Evolutionary conservation across 2,888 invertebrate species (phyloP), one percentile per base, ranked within the genome.

Genomic region (Coelopa pilipes): DNA sequence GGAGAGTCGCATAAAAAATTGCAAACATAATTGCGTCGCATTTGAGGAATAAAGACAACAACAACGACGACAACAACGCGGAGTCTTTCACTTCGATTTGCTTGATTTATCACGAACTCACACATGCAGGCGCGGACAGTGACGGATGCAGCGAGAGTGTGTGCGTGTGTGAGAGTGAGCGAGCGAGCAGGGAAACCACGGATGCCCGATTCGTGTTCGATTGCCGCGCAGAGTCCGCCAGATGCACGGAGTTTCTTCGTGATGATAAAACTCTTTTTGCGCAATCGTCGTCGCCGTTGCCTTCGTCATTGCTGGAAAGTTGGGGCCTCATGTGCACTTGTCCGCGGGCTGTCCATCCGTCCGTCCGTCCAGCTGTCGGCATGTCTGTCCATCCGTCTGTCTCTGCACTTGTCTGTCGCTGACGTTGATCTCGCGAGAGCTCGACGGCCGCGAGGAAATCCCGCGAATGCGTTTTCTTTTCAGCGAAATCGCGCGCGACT

Each of bases 61-160:
- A 53, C 53, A n/a, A n/a, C 49, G 13, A 13, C 13, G 49, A 49
- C 10, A 49, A 49, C 13, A 49, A 53, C 3, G 53, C n/a, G 10
- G n/a, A 53, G 53, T 53, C 53, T 53, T 53, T 53, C 53, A 53
- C 53, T 53, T 53, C n/a, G 53, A 53, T 53, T 53, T 53, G 53
- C 53, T 53, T 53, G 53, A 53, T 53, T 53, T 53, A n/a, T 13
- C 53, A n/a, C 10, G 10, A 53, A 53, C 15, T 7, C 53, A 34
- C 34, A 34, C 34, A 34, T 53, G 10, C n/a, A 13, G 53, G 2
- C 53, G 10, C 3, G 10, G 53, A 53, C 53, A 53, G 53, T 15
- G 53, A 53, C 10, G n/a, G 10, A 53, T n/a, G n/a, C 15, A 53
- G 15, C 49, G 49, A 49, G 10, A 49, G 49, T 11, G n/a, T n/a